Evolutionary conservation across 2,113 vertebrate genomes (phyloP), one percentile per base, ranked within the genome.

Genomic region (Campylorhamphus procurvoides): DNA sequence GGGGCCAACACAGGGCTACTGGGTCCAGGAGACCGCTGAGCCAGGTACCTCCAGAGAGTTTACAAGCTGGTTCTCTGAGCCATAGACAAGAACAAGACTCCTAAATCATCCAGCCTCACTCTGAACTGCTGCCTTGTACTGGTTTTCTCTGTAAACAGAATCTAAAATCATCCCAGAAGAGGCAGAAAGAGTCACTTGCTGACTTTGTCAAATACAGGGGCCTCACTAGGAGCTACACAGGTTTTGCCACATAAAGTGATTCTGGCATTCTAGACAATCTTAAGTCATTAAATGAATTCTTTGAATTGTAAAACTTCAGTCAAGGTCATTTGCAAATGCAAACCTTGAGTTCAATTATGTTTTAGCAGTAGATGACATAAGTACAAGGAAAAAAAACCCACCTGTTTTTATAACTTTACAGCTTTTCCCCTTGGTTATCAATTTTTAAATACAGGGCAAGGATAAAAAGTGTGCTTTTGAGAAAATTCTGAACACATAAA

Each of bases 391-490:
- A 82, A 97, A 59, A 63, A 1, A 0, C 35, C 3, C 37, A 37
- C 37, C 56, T 49, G 73, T 39, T 91, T 89, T 85, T 74, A 56
- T 93, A 91, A 78, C 64, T 86, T 60, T 82, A 73, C 55, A 50
- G 90, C 93, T 96, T 95, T 93, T 95, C 96, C 97, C 89, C 80
- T 96, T 93, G 96, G 94, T 97, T 97, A 98, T 97, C 94, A 97
- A 97, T 97, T 97, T 98, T 98, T 98, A 97, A 98, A 95, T 72
- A 95, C 90, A 96, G 75, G 44, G 46, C 56, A 91, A 91, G 78
- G 14, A 76, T 90, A 95, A 96, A 93, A 95, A 96, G 52, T 73
- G 33, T 59, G 89, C 93, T 96, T 96, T 92, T 95, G 86, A 96
- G 90, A 98, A 96, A 97, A 97, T 93, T 96, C 96, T 94, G 89